phyloP scores from a whole-genome alignment of 1,140 invertebrate species.

The Drosophila sucinea region DNA sequence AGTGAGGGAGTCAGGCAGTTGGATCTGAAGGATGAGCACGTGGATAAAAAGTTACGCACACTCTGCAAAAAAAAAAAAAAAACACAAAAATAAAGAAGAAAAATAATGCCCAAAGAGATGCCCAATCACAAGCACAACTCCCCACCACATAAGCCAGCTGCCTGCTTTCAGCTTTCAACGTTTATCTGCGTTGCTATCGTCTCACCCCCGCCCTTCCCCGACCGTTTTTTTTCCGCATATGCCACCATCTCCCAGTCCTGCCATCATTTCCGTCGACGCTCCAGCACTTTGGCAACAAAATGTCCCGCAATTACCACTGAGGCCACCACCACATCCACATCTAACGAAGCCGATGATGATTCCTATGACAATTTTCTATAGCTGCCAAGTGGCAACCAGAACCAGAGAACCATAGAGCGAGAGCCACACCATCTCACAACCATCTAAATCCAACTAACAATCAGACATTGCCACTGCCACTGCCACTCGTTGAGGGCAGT shows the following conservation, averaged over 20 bases:
- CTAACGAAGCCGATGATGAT: conserved; percentile 83
- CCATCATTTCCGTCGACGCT: conserved; percentile 64
- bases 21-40: conserved; percentile 3
- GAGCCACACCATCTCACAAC: conserved; percentile 26
- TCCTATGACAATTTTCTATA: conserved; percentile 83
- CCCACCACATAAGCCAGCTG: conserved; percentile 52
- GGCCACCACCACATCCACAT: conserved; percentile 70
- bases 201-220: background rate
- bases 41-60: conserved; percentile 77
- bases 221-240: background rate
- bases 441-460: conserved; percentile 72
- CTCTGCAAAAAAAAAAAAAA: conserved; percentile 20
- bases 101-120: conserved; percentile 24
- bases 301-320: conserved; percentile 83
- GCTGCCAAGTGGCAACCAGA: conserved; percentile 76
- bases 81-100: background rate
- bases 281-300: conserved; percentile 80
- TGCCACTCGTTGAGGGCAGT: conserved; percentile 63
- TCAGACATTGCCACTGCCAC: conserved; percentile 78
- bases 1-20: conserved; percentile 13
- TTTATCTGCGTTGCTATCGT: conserved; percentile 56
- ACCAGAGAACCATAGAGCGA: conserved; percentile 21
- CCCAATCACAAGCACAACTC: conserved; percentile 46
- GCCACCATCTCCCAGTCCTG: conserved; percentile 29
- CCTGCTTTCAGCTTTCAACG: conserved; percentile 55